phyloP scores from a whole-genome alignment of 2,888 invertebrate genomes.

The Beris chalybata region DNA sequence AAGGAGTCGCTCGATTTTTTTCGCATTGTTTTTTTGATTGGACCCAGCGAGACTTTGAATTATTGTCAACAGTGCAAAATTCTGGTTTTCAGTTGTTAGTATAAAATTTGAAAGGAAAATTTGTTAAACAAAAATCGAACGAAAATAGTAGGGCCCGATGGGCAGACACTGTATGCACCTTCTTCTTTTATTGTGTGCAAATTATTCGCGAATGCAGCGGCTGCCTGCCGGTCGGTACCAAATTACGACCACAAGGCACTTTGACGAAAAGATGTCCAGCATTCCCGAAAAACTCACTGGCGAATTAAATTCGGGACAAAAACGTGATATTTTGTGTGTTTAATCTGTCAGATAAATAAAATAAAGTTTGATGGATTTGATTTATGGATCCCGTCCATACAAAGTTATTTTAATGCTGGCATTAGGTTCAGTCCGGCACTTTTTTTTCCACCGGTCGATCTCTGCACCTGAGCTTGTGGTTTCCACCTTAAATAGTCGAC shows the following conservation, averaged over 20 bases:
- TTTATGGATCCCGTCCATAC: constrained; percentile 40
- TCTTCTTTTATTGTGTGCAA: constrained; percentile 42
- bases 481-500: too few species aligned
- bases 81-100: constrained; percentile 26
- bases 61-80: constrained; percentile 22
- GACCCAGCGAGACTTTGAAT: constrained; percentile 20
- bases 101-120: constrained; percentile 31
- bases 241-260: constrained; percentile 15
- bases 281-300: constrained; percentile 24
- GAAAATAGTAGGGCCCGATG: constrained; percentile 11
- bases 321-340: constrained; percentile 41
- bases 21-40: too few species aligned
- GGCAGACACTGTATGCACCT: constrained; percentile 31
- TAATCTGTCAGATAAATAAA: constrained; percentile 44
- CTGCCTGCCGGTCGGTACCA: constrained; percentile 2
- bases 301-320: constrained; percentile 38
- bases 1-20: too few species aligned
- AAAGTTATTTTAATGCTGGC: constrained; percentile 44
- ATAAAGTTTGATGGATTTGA: constrained; percentile 44
- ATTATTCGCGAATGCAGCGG: constrained; percentile 31
- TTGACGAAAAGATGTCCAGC: constrained; percentile 24
- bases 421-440: constrained; percentile 39
- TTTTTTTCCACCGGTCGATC: background rate
- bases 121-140: constrained; percentile 38
- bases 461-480: constrained; percentile 3